Conservation (phyloP, 2,113 vertebrate species). For the Hydrolagus affinis region DNA sequence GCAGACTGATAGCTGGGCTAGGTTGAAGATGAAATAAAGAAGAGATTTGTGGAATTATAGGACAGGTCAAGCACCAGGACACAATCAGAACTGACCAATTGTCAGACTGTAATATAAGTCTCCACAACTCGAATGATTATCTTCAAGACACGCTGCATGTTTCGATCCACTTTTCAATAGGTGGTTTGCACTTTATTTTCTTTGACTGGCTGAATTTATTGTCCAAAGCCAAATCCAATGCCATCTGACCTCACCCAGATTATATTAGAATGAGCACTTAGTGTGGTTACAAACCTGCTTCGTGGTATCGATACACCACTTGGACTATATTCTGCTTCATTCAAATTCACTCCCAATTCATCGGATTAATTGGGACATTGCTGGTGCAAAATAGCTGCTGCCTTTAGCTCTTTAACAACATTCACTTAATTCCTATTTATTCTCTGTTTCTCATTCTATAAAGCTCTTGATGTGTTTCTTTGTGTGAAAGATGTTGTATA, state of each 20-base stretch:
- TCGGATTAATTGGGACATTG: no score
- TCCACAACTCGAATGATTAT: neutral
- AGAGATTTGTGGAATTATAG: neutral
- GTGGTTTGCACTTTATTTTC: neutral
- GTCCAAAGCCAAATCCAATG: neutral
- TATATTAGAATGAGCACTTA: neutral
- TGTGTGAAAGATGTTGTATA: no score
- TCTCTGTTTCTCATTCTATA: no score
- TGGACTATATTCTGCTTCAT: no score
- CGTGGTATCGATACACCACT: neutral
- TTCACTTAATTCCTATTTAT: no score
- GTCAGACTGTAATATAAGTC: neutral
- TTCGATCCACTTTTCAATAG: neutral
- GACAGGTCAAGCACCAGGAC: neutral
- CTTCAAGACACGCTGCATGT: no score
- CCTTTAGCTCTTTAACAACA: no score
- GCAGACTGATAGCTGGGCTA: neutral
- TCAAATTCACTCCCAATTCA: no score
- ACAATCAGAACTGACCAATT: neutral
- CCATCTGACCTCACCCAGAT: neutral
- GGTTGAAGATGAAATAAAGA: neutral
- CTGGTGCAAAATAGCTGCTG: no score
- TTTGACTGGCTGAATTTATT: neutral
- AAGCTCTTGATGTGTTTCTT: neutral
- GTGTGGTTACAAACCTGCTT: neutral